These are phyloP conservation scores for Aplocera efformata DNA, from an alignment of 2,888 invertebrate species.

Conservation along the genomic window DNA sequence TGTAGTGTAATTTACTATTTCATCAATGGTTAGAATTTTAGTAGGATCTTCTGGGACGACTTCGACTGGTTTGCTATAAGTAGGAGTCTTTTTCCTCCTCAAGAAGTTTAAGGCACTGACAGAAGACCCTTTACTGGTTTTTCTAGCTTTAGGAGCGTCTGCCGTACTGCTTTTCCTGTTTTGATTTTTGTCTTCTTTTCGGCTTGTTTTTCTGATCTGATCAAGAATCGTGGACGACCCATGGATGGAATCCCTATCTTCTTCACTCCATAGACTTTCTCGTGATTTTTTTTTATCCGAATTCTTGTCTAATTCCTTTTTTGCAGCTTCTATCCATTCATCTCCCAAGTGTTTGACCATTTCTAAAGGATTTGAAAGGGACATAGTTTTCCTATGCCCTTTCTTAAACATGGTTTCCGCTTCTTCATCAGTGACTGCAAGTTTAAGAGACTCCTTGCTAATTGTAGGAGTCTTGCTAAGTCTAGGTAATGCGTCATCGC, in stretches of 20 bases:
- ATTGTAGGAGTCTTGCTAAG: constrained; percentile 66
- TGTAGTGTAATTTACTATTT: constrained; percentile 61
- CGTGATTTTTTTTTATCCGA: constrained; percentile 69
- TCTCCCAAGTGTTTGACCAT: constrained; percentile 71
- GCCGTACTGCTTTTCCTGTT: constrained; percentile 54
- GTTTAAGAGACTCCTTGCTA: constrained; percentile 72
- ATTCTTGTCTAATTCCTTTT: constrained; percentile 62
- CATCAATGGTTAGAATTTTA: constrained; percentile 50
- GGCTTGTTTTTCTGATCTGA: constrained; percentile 62
- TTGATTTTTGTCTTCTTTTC: constrained; percentile 62
- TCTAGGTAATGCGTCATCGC: constrained; percentile 64
- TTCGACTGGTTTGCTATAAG: constrained; percentile 60
- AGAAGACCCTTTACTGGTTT: constrained; percentile 68
- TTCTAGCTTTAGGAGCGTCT: constrained; percentile 62
- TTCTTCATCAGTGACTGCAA: constrained; percentile 73
- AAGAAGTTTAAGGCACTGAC: constrained; percentile 69
- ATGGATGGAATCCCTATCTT: constrained; percentile 67
- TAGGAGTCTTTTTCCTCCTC: constrained; percentile 66
- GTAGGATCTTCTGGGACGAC: constrained; percentile 59
- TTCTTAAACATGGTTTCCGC: constrained; percentile 58
- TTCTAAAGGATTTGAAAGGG: constrained; percentile 72
- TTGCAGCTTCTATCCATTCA: constrained; percentile 67
- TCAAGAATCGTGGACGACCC: constrained; percentile 62
- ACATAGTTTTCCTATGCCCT: constrained; percentile 73
- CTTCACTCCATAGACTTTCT: constrained; percentile 75